A percentile compares a stretch with the other conserved stretches of the same genome.
phyloP scores from a whole-genome alignment of 35 echinoderm and acorn worm species.

The Lytechinus pictus region DNA sequence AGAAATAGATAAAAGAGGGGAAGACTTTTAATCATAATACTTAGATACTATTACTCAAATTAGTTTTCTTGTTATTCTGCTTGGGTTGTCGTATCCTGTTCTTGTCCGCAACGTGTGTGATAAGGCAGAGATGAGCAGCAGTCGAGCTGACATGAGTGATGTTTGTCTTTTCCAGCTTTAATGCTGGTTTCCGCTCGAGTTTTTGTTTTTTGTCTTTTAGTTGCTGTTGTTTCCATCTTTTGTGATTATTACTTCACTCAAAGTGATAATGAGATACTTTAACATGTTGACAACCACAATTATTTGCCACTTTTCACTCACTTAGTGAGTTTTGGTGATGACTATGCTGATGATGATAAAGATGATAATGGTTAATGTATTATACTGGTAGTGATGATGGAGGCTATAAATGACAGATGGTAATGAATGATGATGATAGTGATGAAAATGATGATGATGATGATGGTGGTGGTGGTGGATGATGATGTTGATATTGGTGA shows the following conservation, averaged over 20 bases:
- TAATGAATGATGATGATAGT: no score
- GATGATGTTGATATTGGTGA: no score
- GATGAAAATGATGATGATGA: no score
- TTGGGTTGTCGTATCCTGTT: background rate
- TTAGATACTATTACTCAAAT: conserved; percentile 1
- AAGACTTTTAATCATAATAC: background rate
- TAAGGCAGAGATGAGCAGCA: background rate
- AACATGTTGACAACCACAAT: background rate
- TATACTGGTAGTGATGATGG: no score
- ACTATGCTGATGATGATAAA: no score
- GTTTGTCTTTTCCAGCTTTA: background rate
- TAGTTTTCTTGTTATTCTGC: conserved; percentile 23
- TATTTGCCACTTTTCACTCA: no score
- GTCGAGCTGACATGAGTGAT: background rate
- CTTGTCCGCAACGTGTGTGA: background rate
- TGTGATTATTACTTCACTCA: background rate
- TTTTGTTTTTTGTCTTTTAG: background rate
- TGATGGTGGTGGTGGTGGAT: no score
- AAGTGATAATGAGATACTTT: background rate
- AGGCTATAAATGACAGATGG: no score
- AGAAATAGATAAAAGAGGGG: background rate
- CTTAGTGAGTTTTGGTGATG: no score
- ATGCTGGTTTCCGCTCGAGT: background rate
- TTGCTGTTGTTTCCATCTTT: background rate
- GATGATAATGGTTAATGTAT: no score